A percentile compares a stretch with the other conserved stretches of the same genome.
Conservation (phyloP, 2,797 vertebrate genomes). For the Silurus aristotelis region DNA sequence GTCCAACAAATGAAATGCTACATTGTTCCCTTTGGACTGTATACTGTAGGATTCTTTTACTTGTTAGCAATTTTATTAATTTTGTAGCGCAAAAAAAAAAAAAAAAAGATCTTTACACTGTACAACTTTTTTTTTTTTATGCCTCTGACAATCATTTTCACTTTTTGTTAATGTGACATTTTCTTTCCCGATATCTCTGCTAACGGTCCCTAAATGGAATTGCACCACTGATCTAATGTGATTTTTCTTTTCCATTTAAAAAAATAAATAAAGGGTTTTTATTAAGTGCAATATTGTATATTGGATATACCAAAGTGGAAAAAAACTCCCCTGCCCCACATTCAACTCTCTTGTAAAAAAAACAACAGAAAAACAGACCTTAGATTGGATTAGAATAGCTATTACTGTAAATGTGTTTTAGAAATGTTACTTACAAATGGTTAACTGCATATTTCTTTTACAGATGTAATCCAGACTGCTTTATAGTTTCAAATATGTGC, state of each 20-base stretch:
- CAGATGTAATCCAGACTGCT: not conserved
- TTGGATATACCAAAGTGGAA: slow-evolving; percentile 14
- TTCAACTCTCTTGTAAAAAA: slow-evolving; percentile 3
- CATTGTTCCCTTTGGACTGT: not conserved
- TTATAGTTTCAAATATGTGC: not conserved
- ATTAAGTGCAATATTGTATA: slow-evolving; percentile 23
- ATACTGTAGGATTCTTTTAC: not conserved
- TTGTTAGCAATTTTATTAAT: not conserved
- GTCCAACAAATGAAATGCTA: slow-evolving; percentile 1
- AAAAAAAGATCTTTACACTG: slow-evolving; percentile 18
- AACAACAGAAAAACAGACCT: not conserved
- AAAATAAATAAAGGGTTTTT: too few species aligned
- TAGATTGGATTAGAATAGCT: not conserved
- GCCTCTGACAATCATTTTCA: slow-evolving; percentile 69
- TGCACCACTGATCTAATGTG: not conserved
- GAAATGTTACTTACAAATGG: not conserved
- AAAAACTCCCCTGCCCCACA: not conserved
- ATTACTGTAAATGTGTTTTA: not conserved
- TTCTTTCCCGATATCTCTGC: not conserved
- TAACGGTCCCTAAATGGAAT: not conserved
- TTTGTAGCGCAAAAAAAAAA: not conserved
- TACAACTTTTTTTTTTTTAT: slow-evolving; percentile 30
- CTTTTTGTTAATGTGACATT: not conserved
- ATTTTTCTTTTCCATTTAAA: not conserved
- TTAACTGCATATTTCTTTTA: not conserved